These are phyloP conservation scores for Anastrepha ludens DNA, from an alignment of 1,140 invertebrate species.

Conservation along the genomic window DNA sequence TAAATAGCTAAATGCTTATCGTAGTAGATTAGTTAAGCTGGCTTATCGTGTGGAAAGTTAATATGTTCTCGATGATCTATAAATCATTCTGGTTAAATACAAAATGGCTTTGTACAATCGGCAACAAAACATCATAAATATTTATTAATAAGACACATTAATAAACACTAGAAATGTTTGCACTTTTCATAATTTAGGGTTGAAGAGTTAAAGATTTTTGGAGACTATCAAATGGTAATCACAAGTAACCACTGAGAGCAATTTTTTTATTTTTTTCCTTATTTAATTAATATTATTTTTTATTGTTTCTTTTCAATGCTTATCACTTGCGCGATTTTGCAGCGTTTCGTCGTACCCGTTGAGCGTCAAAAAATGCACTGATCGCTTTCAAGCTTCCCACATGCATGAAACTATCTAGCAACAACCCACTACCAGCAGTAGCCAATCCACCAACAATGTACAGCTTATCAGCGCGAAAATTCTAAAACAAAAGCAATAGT, in stretches of 20 bases:
- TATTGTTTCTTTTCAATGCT: neutral
- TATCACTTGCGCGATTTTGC: neutral
- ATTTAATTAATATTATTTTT: neutral
- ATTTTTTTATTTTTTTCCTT: neutral
- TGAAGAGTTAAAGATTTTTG: neutral
- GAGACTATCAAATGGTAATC: too few species aligned
- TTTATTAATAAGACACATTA: too few species aligned
- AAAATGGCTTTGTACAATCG: neutral
- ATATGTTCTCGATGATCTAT: neutral
- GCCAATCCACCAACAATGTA: neutral
- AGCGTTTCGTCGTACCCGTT: neutral
- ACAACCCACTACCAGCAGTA: neutral
- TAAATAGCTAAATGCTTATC: neutral
- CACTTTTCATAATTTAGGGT: too few species aligned
- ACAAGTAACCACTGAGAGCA: too few species aligned
- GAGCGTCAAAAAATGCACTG: conserved; percentile 7
- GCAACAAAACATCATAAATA: neutral
- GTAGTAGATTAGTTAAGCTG: neutral
- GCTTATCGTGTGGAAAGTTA: neutral
- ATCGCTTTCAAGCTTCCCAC: neutral
- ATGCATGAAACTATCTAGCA: neutral
- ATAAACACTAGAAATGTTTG: too few species aligned
- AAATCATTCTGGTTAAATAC: neutral
- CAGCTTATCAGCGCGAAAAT: conserved; percentile 18
- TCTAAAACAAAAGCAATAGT: neutral